Percentiles rank a stretch among this genome's conserved stretches.
Evolutionary conservation across 2,113 vertebrate genomes (phyloP).

Genomic region (Hemichromis elongatus): DNA sequence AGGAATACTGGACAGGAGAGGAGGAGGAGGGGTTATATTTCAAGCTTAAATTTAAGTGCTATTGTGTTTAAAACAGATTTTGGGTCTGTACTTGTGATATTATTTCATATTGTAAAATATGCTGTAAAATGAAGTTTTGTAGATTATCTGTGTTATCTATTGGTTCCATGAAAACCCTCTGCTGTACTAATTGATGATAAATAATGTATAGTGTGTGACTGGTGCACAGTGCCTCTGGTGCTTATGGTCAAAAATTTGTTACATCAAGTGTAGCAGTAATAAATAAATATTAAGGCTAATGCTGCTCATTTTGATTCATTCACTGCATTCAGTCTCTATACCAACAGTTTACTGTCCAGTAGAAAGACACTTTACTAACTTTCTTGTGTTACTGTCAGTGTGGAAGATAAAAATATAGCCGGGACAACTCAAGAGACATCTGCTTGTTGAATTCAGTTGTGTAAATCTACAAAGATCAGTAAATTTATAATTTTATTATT

Average conservation of each 20-base stretch:
- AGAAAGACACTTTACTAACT: background rate
- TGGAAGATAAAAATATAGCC: background rate
- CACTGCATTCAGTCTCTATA: background rate
- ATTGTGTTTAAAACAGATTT: background rate
- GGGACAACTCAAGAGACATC: background rate
- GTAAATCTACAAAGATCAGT: background rate
- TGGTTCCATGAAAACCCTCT: background rate
- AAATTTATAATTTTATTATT: background rate
- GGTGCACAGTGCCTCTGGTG: background rate
- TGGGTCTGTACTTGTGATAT: background rate
- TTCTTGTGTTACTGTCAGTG: background rate
- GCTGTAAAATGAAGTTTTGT: background rate
- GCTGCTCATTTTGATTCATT: background rate
- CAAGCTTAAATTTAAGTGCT: background rate
- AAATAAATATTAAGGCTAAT: background rate
- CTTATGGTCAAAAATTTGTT: background rate
- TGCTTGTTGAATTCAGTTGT: background rate
- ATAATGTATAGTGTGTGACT: background rate
- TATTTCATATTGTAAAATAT: background rate
- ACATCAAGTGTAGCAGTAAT: background rate
- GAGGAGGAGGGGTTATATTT: background rate
- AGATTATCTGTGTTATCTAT: background rate
- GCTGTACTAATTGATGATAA: background rate
- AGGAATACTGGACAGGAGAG: background rate
- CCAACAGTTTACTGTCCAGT: background rate